Evolutionary conservation across 2,797 vertebrate species (phyloP).

Genomic region (Synanceia verrucosa): DNA sequence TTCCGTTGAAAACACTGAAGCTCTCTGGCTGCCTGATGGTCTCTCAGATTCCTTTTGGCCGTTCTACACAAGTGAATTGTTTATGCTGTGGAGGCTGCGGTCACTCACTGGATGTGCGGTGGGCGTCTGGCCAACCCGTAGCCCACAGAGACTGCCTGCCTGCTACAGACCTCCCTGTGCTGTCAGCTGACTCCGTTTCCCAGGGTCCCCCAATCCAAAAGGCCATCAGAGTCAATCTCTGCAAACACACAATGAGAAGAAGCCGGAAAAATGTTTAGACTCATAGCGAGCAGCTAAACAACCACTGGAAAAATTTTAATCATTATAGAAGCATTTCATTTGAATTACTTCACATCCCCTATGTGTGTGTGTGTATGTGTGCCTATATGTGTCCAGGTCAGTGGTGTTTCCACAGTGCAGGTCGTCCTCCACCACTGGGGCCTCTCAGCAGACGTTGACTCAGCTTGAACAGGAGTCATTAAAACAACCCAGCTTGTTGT

Average conservation of each 20-base stretch:
- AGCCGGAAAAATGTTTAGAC: conserved; percentile 74
- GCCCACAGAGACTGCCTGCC: conserved; percentile 65
- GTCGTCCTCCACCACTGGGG: conserved; percentile 18
- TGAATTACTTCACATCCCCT: conserved; percentile 26
- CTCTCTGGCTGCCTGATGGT: conserved; percentile 1
- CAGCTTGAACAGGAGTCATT: conserved; percentile 65
- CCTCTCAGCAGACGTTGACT: conserved; percentile 60
- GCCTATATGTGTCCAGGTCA: background rate
- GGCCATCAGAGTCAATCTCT: conserved; percentile 82
- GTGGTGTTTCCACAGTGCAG: conserved; percentile 28
- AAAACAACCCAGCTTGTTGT: conserved; percentile 36
- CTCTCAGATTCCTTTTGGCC: conserved; percentile 51
- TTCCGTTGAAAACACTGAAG: background rate
- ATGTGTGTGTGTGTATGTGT: conserved; percentile 4
- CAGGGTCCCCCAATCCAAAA: conserved; percentile 78
- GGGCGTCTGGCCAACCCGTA: conserved; percentile 68
- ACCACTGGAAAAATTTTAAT: conserved; percentile 27
- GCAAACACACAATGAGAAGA: conserved; percentile 78
- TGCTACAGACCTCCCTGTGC: conserved; percentile 67
- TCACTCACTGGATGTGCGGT: conserved; percentile 64
- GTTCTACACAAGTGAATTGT: conserved; percentile 61
- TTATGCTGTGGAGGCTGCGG: conserved; percentile 58
- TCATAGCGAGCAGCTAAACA: conserved; percentile 51
- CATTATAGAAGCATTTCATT: background rate
- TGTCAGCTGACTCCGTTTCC: conserved; percentile 84